phyloP scores from a whole-genome alignment of 2,888 invertebrate species.

The Pollenia amentaria region DNA sequence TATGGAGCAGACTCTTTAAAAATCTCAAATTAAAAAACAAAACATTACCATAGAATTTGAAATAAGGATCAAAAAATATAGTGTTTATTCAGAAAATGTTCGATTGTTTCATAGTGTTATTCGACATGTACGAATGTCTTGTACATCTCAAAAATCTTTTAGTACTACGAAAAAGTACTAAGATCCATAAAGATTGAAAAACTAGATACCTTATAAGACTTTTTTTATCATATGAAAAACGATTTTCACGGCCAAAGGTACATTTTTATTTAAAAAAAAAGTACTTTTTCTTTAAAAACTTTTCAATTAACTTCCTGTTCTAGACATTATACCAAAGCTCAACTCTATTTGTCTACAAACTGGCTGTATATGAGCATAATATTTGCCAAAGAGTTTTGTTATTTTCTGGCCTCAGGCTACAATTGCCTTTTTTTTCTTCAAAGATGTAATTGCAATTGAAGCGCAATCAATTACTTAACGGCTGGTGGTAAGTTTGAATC shows the following conservation, averaged over 20 bases:
- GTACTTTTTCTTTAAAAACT: background rate
- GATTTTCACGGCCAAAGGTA: background rate
- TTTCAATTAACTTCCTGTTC: background rate
- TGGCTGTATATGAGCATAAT: slow-evolving; percentile 34
- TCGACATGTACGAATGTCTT: no score
- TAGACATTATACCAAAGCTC: slow-evolving; percentile 6
- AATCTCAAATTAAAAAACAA: no score
- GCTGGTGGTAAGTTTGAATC: slow-evolving; percentile 78
- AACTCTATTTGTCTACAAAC: background rate
- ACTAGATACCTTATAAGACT: no score
- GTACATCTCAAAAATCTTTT: no score
- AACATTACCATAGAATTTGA: no score
- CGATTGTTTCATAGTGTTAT: no score
- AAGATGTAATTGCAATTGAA: slow-evolving; percentile 80
- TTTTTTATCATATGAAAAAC: no score
- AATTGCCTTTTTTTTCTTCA: slow-evolving; percentile 76
- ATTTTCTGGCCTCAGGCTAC: slow-evolving; percentile 75
- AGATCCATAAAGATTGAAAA: no score
- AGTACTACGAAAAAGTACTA: no score
- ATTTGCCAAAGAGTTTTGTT: slow-evolving; percentile 62
- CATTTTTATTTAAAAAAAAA: background rate
- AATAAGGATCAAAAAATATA: no score
- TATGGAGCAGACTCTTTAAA: no score
- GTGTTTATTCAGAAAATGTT: no score
- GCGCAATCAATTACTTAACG: slow-evolving; percentile 82